Base-by-base conservation (phyloP, 1,140 invertebrate genomes). In the Archivesica marissinica region DNA sequence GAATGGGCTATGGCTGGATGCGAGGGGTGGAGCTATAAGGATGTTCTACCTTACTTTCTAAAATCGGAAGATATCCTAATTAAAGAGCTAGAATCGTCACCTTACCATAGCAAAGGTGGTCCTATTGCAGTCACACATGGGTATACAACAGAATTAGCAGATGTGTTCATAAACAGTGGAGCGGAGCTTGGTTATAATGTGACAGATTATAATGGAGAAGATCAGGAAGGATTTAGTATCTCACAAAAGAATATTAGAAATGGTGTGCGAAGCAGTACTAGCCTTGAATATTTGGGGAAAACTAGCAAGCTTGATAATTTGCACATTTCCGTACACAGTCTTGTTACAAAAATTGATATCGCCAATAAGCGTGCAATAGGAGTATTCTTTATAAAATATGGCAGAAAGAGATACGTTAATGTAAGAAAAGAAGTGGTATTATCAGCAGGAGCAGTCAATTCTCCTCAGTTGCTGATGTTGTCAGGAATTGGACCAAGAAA, bases 381-480 rank as follows among this genome's bases (percentile, higher is more conserved):
- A 6, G 41, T 81, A 17, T 68, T 41, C 30, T 68, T 33, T 33
- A 70, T 81, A 23, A 81, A 33, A 54, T 9, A 81, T 44, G 25
- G 33, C 39, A 28, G 25, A 44, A 66, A 85, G 61, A 20, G 23
- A 38, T 68, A 17, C 41, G 78, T 70, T 15, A 81, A 68, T 39
- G 61, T 44, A 11, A 70, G 30, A n/a, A 66, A 44, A 30, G 78
- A 81, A 35, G 54, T 81, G 9, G 38, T 81, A 38, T 82, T 98
- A 17, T 89, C 88, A 0, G 97, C 95, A 0, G 98, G 98, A 0
- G 95, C 97, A 0, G 95, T 99, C 0, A 97, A 97, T 97, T 50
- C 97, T 0, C 96, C 98, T 0, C 97, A 98, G 86, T 87, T 99
- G 0, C 92, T 99, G 3, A 98, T 99, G 97, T 92, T 98, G 0